phyloP scores from a whole-genome alignment of 2,113 vertebrate species.

The Isurus oxyrinchus region DNA sequence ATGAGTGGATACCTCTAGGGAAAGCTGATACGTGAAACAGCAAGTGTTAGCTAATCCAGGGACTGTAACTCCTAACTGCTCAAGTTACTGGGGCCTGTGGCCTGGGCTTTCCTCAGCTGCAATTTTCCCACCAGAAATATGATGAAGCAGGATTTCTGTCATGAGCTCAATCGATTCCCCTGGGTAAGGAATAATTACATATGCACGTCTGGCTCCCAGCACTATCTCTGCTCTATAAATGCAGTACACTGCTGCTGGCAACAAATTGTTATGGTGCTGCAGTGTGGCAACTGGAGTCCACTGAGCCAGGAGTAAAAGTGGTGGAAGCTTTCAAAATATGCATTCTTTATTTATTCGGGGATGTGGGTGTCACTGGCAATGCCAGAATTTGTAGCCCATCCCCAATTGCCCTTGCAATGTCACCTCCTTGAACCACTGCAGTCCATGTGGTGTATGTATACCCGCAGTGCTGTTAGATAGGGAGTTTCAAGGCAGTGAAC shows the following conservation, averaged over 20 bases:
- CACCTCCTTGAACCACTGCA: background rate
- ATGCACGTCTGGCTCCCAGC: too few relatives aligned
- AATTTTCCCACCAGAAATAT: background rate
- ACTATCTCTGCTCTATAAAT: background rate
- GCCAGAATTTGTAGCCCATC: background rate
- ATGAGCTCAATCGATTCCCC: too few relatives aligned
- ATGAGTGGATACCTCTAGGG: background rate
- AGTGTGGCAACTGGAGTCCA: background rate
- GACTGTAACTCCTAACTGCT: background rate
- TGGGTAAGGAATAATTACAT: too few relatives aligned
- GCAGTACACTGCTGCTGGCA: background rate
- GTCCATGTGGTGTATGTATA: background rate
- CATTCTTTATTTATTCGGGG: too few relatives aligned
- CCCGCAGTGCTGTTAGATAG: background rate
- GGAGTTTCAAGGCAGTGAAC: too few relatives aligned
- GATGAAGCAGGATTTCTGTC: background rate
- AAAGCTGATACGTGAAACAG: background rate
- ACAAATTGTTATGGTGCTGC: background rate
- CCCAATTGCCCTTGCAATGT: background rate
- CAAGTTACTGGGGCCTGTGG: background rate
- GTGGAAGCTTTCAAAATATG: background rate
- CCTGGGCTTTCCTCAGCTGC: background rate
- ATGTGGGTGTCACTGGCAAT: background rate
- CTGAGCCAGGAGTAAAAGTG: background rate
- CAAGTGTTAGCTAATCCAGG: background rate